A percentile compares a stretch with the other conserved stretches of the same genome.
Evolutionary conservation across 2,113 vertebrate species (phyloP).

Genomic region (Mixornis gularis): DNA sequence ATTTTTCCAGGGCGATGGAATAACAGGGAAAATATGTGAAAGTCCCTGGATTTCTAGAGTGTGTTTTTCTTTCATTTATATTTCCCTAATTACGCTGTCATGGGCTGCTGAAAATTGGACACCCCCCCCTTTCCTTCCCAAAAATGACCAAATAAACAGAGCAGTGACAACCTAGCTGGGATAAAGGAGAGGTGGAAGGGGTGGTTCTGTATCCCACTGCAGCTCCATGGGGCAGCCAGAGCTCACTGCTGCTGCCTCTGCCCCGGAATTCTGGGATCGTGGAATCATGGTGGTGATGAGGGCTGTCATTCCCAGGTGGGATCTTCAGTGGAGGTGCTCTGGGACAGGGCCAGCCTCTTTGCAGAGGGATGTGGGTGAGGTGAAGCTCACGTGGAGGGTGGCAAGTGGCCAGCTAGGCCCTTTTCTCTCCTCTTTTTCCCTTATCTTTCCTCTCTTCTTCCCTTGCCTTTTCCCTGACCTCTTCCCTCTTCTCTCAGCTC

Average conservation of each 20-base stretch:
- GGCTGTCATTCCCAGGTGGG: neutral
- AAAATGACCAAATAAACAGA: slow-evolving; percentile 15
- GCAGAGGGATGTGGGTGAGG: neutral
- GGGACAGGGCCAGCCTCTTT: neutral
- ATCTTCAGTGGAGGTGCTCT: neutral
- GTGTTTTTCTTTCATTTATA: slow-evolving; percentile 59
- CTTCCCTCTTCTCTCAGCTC: too few species aligned
- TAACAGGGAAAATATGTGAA: slow-evolving; percentile 53
- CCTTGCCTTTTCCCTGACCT: neutral
- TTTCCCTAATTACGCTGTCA: slow-evolving; percentile 56
- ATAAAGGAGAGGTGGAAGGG: neutral
- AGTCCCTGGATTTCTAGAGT: slow-evolving; percentile 6
- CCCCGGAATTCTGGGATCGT: neutral
- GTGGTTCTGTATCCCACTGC: neutral
- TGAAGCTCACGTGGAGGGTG: neutral
- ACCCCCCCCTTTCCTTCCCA: neutral
- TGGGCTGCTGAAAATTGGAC: slow-evolving; percentile 1
- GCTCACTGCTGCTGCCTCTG: neutral
- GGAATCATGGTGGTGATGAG: neutral
- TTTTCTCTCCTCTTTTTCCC: neutral
- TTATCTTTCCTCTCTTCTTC: neutral
- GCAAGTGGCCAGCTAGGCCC: neutral
- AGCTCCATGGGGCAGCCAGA: neutral
- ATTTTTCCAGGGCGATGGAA: slow-evolving; percentile 51
- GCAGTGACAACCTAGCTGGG: neutral